phyloP scores from a whole-genome alignment of 2,888 invertebrate species.

The Liodrosophila aerea region DNA sequence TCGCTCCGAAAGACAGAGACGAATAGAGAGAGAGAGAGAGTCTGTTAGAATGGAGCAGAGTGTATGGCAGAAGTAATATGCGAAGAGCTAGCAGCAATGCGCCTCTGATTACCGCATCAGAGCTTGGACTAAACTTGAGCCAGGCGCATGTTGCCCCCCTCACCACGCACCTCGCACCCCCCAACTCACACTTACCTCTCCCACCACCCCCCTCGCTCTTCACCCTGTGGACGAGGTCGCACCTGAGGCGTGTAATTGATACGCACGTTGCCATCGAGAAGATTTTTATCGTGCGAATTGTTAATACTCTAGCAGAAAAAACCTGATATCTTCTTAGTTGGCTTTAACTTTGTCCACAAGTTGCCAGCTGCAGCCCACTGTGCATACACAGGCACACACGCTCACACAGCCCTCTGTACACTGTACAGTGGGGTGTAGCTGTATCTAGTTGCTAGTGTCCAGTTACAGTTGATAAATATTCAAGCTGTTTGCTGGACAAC shows the following conservation, averaged over 20 bases:
- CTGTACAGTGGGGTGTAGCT: conserved; percentile 23
- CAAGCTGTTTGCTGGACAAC: conserved; percentile 24
- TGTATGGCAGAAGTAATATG: conserved; percentile 38
- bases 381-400: not conserved
- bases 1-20: conserved; percentile 11
- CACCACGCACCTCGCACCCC: not conserved
- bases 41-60: conserved; percentile 5
- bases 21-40: conserved; percentile 12
- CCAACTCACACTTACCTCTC: too few species aligned
- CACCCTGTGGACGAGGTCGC: conserved; percentile 68
- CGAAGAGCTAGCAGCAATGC: conserved; percentile 51
- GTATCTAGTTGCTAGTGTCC: conserved; percentile 4
- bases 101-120: conserved; percentile 68
- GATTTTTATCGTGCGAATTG: conserved; percentile 76
- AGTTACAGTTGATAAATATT: conserved; percentile 40
- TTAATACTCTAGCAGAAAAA: conserved; percentile 63
- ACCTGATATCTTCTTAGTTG: conserved; percentile 49
- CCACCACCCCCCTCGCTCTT: not conserved
- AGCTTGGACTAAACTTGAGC: conserved; percentile 69
- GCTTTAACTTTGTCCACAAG: conserved; percentile 60
- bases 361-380: conserved; percentile 43
- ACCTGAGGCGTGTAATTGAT: conserved; percentile 78
- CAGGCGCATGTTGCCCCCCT: conserved; percentile 54
- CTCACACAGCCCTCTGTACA: conserved; percentile 5
- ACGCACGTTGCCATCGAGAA: conserved; percentile 56